Base-by-base conservation (phyloP, 2,797 vertebrate genomes). In the Spatula versicolor region DNA sequence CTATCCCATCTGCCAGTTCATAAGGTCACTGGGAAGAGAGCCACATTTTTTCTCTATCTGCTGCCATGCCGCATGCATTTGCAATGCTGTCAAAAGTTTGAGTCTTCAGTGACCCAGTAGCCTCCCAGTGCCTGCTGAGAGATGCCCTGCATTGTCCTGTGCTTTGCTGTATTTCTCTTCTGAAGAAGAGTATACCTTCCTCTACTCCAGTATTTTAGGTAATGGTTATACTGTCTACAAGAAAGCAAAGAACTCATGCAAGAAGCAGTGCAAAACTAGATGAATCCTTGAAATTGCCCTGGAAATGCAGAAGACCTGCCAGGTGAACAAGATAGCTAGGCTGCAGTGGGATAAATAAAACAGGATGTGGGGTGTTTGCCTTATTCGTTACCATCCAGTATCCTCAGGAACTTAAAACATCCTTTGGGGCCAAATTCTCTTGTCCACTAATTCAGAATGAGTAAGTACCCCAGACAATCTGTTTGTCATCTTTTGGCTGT, bases 1-100 rank as follows among this genome's bases (percentile, higher is more conserved):
- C 43, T 90, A 0, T 93, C 39, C 86, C 74, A 60, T 92, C 86
- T 95, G 83, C 56, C 45, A 45, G 92, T 92, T 92, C 68, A 41
- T 90, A 56, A 96, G 88, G 93, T 92, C 90, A 80, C 68, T 92
- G 90, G 93, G 92, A 95, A 93, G 81, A 48, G 67, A 74, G 83
- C 75, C 90, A 90, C 64, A 14, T 93, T 90, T 92, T 91, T 90
- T 39, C 64, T 92, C 62, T 94, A 88, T 84, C 88, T 95, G 0
- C 72, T 94, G 86, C 77, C 48, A 39, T 89, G 82, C 68, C 48
- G 82, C 62, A 64, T 87, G 46, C 43, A 71, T 88, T 94, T 82
- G 56, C 88, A 80, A 1, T 64, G 30, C 74, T 83, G 78, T 83
- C 78, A 72, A 43, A 86, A 87, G 50, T 79, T n/a, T 37, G 84